phyloP scores from a whole-genome alignment of 2,113 vertebrate genomes.

The Eonycteris spelaea region DNA sequence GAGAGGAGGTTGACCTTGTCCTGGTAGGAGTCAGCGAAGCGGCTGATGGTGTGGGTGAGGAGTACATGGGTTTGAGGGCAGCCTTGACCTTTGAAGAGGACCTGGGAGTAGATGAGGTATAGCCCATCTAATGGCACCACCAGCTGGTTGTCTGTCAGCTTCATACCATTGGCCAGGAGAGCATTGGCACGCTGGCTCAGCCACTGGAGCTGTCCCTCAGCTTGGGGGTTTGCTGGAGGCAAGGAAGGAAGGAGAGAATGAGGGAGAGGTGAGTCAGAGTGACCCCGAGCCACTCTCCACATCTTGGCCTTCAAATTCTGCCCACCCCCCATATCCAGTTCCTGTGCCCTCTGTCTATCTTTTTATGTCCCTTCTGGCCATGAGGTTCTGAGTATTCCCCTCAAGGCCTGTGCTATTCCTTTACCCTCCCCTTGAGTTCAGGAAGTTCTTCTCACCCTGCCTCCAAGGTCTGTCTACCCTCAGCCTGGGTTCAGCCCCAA shows the following conservation, averaged over 20 bases:
- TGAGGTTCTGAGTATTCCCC: not conserved
- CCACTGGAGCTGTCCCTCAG: conserved; percentile 32
- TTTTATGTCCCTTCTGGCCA: not conserved
- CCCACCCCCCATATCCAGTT: conserved; percentile 48
- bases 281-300: conserved; percentile 25
- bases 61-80: conserved; percentile 44
- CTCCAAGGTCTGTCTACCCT: not conserved
- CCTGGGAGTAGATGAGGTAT: conserved; percentile 82
- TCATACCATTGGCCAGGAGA: conserved; percentile 60
- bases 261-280: conserved; percentile 37
- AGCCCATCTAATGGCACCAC: conserved; percentile 62
- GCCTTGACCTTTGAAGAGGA: conserved; percentile 68
- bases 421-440: not conserved
- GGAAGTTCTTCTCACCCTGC: not conserved
- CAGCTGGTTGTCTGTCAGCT: conserved; percentile 66
- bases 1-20: conserved; percentile 65
- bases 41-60: conserved; percentile 72
- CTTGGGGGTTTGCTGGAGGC: conserved; percentile 41
- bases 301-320: conserved; percentile 55
- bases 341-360: conserved; percentile 1
- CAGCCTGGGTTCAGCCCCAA: not conserved
- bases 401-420: not conserved
- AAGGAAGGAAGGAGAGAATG: not conserved
- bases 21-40: not conserved
- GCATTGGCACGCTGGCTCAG: not conserved